A percentile compares a stretch with the other conserved stretches of the same genome.
phyloP scores from a whole-genome alignment of 2,888 invertebrate genomes.

The Drosophila multiciliata region DNA sequence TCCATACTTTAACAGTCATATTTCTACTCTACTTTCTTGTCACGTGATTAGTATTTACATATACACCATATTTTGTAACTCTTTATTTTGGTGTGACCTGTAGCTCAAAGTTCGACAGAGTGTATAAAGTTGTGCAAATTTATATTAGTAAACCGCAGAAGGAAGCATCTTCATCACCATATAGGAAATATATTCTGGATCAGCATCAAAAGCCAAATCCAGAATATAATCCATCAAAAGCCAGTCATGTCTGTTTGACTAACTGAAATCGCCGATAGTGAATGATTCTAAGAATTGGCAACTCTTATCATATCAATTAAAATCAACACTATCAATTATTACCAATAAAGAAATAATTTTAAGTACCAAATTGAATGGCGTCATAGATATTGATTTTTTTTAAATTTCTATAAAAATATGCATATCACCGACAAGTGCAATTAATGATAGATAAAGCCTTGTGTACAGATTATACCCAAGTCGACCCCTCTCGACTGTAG shows the following conservation, averaged over 20 bases:
- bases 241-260: not conserved
- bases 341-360: not conserved
- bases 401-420: too few relatives aligned
- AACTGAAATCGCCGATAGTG: not conserved
- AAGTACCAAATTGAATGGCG: not conserved
- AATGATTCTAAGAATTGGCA: not conserved
- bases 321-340: not conserved
- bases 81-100: conserved; percentile 10
- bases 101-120: not conserved
- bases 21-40: conserved; percentile 15
- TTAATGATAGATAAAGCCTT: not conserved
- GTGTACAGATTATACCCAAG: not conserved
- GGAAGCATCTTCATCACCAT: not conserved
- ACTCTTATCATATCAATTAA: not conserved
- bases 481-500: not conserved
- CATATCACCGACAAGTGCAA: not conserved
- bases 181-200: not conserved
- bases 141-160: not conserved
- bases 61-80: conserved; percentile 15
- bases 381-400: not conserved
- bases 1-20: not conserved
- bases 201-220: not conserved
- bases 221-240: too few relatives aligned
- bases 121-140: not conserved
- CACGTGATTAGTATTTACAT: conserved; percentile 62